phyloP scores from a whole-genome alignment of 2,113 vertebrate species.

The Zosterops pallidus region DNA sequence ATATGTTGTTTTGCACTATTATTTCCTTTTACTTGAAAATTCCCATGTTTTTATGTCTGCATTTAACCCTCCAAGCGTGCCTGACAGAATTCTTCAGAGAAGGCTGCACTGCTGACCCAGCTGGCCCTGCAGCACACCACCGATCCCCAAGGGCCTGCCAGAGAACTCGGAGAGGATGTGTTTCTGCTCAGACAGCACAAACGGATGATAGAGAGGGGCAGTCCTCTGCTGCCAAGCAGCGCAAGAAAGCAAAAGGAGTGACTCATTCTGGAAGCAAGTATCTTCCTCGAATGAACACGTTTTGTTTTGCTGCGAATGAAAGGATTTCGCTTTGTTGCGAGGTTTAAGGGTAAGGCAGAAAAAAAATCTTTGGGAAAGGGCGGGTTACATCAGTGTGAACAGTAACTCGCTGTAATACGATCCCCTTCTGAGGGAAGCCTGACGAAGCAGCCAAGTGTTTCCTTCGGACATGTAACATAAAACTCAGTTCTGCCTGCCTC shows the following conservation, averaged over 20 bases:
- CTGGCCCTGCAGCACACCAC: not conserved
- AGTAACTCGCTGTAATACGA: not conserved
- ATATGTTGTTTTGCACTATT: not conserved
- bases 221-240: not conserved
- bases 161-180: not conserved
- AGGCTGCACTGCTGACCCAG: not conserved
- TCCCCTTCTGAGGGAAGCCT: not conserved
- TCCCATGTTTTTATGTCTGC: not conserved
- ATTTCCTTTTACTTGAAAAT: not conserved
- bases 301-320: not conserved
- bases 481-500: not conserved
- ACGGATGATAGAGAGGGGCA: not conserved
- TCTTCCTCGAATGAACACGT: not conserved
- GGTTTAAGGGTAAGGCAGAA: not conserved
- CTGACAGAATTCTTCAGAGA: not conserved
- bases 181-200: not conserved
- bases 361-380: not conserved
- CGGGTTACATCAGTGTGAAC: not conserved
- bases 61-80: rapidly evolving
- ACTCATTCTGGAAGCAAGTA: not conserved
- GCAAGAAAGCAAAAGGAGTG: not conserved
- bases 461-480: not conserved
- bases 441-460: not conserved
- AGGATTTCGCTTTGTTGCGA: not conserved
- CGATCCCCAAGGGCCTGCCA: not conserved